A percentile compares a stretch with the other conserved stretches of the same genome.
Evolutionary conservation across 2,888 invertebrate species (phyloP).

Genomic region (Lasioglossum morio): DNA sequence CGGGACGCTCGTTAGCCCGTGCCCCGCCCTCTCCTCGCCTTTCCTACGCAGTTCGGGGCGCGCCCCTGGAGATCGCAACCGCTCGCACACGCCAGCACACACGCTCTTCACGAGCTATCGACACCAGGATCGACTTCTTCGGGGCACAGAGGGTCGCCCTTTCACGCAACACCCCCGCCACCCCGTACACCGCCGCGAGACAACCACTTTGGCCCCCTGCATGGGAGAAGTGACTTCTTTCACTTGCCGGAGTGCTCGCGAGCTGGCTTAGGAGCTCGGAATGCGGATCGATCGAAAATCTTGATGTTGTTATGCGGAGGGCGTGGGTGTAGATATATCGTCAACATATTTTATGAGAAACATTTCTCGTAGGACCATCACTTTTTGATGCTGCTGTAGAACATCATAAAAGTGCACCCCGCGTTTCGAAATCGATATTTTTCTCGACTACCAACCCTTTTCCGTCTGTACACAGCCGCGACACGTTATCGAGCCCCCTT

Average conservation of each 20-base stretch:
- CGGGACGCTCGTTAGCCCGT: constrained; percentile 59
- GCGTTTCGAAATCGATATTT: constrained; percentile 8
- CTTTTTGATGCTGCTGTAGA: not conserved
- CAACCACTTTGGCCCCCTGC: not conserved
- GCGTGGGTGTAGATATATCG: not conserved
- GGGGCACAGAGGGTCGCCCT: constrained; percentile 5
- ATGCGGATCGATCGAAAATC: not conserved
- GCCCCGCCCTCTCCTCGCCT: not conserved
- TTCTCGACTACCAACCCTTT: not conserved
- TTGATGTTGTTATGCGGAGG: not conserved
- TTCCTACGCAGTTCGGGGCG: not conserved
- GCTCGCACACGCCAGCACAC: not conserved
- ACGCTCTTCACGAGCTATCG: constrained; percentile 8
- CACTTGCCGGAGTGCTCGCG: not conserved
- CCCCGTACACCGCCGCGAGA: not conserved
- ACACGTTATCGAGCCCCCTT: constrained; percentile 55
- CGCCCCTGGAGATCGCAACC: not conserved
- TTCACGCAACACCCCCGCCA: not conserved
- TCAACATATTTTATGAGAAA: no score
- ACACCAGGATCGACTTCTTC: constrained; percentile 28
- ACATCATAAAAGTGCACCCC: not conserved
- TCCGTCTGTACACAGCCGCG: constrained; percentile 28
- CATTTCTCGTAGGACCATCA: not conserved
- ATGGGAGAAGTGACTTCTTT: not conserved
- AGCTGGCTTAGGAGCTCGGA: not conserved